Conservation (phyloP, 2,113 vertebrate genomes). For the Turdus rufiventris region DNA sequence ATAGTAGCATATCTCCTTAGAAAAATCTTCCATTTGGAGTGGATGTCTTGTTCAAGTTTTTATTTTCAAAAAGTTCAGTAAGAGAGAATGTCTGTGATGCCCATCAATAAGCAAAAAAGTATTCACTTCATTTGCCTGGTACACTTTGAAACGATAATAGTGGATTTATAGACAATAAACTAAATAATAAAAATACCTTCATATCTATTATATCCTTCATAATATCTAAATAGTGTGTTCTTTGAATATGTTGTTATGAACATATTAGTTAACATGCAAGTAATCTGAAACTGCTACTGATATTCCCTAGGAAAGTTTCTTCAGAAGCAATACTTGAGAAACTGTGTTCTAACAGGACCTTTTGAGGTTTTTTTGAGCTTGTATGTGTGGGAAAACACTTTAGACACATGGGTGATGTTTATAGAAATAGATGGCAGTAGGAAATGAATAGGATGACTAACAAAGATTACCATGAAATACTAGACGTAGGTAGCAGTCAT, state of each 20-base stretch:
- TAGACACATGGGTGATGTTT: neutral
- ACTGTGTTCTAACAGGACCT: neutral
- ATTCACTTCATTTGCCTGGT: neutral
- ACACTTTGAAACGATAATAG: neutral
- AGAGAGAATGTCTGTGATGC: neutral
- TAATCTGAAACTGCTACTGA: neutral
- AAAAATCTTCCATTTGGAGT: neutral
- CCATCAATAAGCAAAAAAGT: neutral
- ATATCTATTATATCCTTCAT: neutral
- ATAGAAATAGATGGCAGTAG: neutral
- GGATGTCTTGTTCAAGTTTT: neutral
- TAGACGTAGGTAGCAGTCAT: neutral
- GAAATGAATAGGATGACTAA: neutral
- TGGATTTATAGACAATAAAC: neutral
- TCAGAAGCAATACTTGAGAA: neutral
- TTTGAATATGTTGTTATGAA: neutral
- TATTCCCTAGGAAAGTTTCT: neutral
- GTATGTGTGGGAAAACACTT: neutral
- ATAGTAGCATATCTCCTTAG: neutral
- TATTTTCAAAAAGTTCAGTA: neutral
- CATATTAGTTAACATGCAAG: fast-evolving
- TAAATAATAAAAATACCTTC: neutral
- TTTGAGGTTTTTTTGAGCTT: neutral
- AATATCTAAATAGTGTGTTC: neutral
- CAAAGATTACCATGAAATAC: neutral